Conservation (phyloP, 2,888 invertebrate species). For the Kuschelorhynchus macadamiae region DNA sequence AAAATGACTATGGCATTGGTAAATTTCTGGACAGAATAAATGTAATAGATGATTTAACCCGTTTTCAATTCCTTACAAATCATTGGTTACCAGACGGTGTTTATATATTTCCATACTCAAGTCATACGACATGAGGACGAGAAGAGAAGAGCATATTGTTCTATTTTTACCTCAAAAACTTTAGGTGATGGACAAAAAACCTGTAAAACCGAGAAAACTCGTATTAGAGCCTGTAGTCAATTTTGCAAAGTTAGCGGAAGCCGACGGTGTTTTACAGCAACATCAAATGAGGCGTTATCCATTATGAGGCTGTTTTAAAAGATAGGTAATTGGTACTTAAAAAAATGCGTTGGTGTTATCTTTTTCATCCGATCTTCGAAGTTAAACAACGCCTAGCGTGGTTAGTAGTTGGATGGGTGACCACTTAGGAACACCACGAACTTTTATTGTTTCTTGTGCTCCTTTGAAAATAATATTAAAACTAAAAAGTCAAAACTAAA, state of each 20-base stretch:
- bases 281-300: neutral
- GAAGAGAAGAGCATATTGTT: constrained; percentile 2
- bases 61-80: constrained; percentile 6
- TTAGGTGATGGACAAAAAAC: constrained; percentile 1
- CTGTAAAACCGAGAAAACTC: neutral
- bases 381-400: no score
- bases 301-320: no score
- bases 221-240: neutral
- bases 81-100: constrained; percentile 5
- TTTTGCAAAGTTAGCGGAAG: neutral
- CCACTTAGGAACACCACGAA: no score
- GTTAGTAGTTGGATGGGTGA: no score
- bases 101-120: constrained; percentile 16
- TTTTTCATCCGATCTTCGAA: no score
- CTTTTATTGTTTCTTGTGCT: no score
- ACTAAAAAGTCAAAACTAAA: no score
- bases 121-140: constrained; percentile 11
- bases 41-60: neutral
- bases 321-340: no score
- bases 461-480: no score
- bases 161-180: neutral
- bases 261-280: neutral
- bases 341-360: no score
- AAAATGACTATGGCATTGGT: constrained; percentile 7
- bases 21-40: constrained; percentile 1